Conservation (phyloP, 2,797 vertebrate genomes). For the Ptychobarbus kaznakovi region DNA sequence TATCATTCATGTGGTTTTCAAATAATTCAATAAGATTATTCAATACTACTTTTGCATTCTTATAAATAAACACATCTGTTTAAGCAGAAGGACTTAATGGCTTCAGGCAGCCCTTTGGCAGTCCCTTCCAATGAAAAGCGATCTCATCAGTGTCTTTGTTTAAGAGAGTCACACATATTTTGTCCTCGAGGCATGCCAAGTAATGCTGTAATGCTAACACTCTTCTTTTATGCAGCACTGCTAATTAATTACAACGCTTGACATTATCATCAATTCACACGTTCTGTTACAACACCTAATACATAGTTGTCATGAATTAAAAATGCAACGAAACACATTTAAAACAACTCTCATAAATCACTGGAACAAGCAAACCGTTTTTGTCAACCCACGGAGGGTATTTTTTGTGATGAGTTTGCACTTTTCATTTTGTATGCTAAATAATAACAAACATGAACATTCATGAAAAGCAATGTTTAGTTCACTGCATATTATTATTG, state of each 20-base stretch:
- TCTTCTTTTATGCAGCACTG: conserved; percentile 13
- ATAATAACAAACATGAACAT: not conserved
- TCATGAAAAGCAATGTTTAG: conserved; percentile 2
- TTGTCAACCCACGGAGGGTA: not conserved
- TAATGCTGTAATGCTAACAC: conserved; percentile 44
- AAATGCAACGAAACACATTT: conserved; percentile 7
- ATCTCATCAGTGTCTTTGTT: conserved; percentile 48
- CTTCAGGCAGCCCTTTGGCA: not conserved
- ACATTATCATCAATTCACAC: not conserved
- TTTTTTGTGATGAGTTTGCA: conserved; percentile 23
- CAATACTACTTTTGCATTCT: not conserved
- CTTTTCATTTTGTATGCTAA: conserved; percentile 4
- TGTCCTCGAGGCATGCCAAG: conserved; percentile 16
- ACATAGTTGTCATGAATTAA: conserved; percentile 9
- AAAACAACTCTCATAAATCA: conserved; percentile 17
- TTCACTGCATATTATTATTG: not conserved
- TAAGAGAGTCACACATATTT: conserved; percentile 27
- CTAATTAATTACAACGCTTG: not conserved
- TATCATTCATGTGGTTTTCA: conserved; percentile 17
- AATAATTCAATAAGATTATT: conserved; percentile 4
- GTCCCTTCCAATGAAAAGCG: conserved; percentile 30
- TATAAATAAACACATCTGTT: conserved; percentile 13
- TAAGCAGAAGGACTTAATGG: not conserved
- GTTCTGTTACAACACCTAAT: not conserved
- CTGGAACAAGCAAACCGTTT: not conserved